Evolutionary conservation across 2,888 invertebrate genomes (phyloP), one percentile per base, ranked within the genome.

Genomic region (Amiota minor): DNA sequence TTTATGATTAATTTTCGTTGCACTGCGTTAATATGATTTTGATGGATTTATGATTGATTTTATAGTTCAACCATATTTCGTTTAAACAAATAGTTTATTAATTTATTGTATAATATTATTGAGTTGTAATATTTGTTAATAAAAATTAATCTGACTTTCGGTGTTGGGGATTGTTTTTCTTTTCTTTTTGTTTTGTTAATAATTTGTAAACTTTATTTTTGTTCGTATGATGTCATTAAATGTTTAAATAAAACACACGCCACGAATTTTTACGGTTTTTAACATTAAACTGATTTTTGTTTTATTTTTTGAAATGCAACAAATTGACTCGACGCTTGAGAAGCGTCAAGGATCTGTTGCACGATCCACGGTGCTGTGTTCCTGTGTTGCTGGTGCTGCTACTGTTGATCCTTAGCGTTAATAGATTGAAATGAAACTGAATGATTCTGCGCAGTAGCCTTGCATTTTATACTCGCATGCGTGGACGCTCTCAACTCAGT

Each of bases 381-480:
- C 71, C 73, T 61, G 68, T 70, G 70, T 46, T 59, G 72, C 74
- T 79, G 81, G 76, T 75, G 73, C 77, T 72, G 75, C 74, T 78
- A 76, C 75, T 71, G 65, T 75, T 81, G 87, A 85, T 86, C 86
- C 82, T 82, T 78, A 81, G 79, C 79, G 86, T 80, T 79, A 82
- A 84, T 84, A 82, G 84, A 84, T 81, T 87, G 88, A 85, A 87
- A 86, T 88, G 88, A 88, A 88, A 88, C 88, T 88, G 87, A 87
- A 81, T 86, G 85, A 83, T 84, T 83, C 84, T 84, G 79, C 86
- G 87, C 86, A 86, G 81, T 81, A 82, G 81, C 79, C 77, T 76
- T 70, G 71, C 76, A 20, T 86, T 87, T 84, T 88, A 88, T 88
- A 87, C 79, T 71, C 75, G 46, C 35, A 50, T 75, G 70, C 23